phyloP scores from a whole-genome alignment of 2,888 invertebrate species.

The Fabriciana adippe region DNA sequence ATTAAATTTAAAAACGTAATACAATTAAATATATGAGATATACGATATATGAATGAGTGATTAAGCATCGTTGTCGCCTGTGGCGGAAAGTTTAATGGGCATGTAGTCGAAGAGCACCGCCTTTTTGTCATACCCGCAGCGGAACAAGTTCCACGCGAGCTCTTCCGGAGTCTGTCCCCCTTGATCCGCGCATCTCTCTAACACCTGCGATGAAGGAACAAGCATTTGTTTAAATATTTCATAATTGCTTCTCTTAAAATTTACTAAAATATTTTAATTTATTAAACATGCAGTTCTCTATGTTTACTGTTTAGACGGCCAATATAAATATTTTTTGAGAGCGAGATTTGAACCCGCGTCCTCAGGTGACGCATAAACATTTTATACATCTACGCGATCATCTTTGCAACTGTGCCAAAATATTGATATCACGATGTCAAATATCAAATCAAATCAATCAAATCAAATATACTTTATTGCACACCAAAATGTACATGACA shows the following conservation, averaged over 20 bases:
- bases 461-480: no score
- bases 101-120: slow-evolving; percentile 66
- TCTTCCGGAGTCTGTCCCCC: slow-evolving; percentile 65
- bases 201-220: slow-evolving; percentile 47
- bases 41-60: not conserved
- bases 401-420: no score
- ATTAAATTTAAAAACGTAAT: not conserved
- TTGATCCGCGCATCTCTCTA: slow-evolving; percentile 67
- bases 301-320: no score
- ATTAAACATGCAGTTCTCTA: no score
- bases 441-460: no score
- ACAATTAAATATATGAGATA: not conserved
- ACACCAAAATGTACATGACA: no score
- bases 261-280: no score
- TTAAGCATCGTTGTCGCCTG: slow-evolving; percentile 43
- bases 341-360: no score
- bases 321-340: no score
- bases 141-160: slow-evolving; percentile 72
- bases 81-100: slow-evolving; percentile 47
- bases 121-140: slow-evolving; percentile 71
- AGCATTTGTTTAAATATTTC: not conserved
- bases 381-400: no score
- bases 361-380: no score
- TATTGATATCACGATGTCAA: no score
- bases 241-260: not conserved